These are phyloP conservation scores for Notarius lentiginosus DNA, from an alignment of 2,113 vertebrate species.

Conservation along the genomic window DNA sequence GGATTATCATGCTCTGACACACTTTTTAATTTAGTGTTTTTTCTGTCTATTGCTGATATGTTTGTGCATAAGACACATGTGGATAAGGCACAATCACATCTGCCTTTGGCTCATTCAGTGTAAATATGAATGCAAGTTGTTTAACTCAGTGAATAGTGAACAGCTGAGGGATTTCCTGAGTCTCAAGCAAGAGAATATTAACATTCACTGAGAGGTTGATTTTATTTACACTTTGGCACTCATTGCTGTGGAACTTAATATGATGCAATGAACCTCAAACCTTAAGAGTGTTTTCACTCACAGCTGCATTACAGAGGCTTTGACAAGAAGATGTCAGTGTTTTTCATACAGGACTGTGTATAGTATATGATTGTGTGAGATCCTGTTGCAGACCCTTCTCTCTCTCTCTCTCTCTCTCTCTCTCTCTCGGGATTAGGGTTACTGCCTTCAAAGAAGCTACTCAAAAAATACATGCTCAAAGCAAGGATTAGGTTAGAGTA, in stretches of 20 bases:
- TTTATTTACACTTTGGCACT: conserved; percentile 46
- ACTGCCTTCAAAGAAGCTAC: conserved; percentile 41
- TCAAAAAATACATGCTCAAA: conserved; percentile 65
- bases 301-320: not conserved
- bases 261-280: conserved; percentile 26
- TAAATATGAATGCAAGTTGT: conserved; percentile 18
- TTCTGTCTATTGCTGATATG: not conserved
- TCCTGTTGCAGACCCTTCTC: not conserved
- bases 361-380: not conserved
- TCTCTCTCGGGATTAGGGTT: conserved; percentile 5
- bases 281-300: conserved; percentile 5
- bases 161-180: conserved; percentile 24
- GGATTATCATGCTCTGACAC: too few relatives aligned
- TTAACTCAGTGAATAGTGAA: not conserved
- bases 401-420: not conserved
- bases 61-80: conserved; percentile 24
- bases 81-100: not conserved
- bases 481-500: conserved; percentile 64
- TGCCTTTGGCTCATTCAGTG: not conserved
- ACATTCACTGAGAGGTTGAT: conserved; percentile 23
- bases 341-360: not conserved
- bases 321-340: conserved; percentile 16
- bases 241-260: conserved; percentile 28
- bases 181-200: conserved; percentile 23
- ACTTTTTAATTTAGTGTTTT: too few relatives aligned